Evolutionary conservation across 2,113 vertebrate species (phyloP), one percentile per base, ranked within the genome.

Genomic region (Dicrurus megarhynchus): DNA sequence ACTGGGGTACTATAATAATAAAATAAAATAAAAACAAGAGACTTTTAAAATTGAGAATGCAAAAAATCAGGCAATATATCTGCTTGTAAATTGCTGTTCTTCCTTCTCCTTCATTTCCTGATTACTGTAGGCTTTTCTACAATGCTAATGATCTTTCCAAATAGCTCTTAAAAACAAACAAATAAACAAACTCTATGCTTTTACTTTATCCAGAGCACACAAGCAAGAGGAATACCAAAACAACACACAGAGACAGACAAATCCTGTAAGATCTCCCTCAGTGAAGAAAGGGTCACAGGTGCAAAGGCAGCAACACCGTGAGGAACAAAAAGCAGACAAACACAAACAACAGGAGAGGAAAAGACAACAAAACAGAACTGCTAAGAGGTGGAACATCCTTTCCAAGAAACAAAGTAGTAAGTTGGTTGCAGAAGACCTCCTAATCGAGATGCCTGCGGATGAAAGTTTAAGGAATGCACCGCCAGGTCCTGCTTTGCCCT

Each of bases 91-190:
- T 41, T 77, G 8, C 61, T 69, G 28, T 27, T 97, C 50, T 77
- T 93, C 79, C 70, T 90, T 73, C 44, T 76, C 19, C 64, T 92
- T 80, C 42, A 70, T 94, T 97, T 96, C 87, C 89, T 92, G 39
- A 19, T 50, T 87, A 69, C 42, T 70, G 50, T 16, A 81, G 47
- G 30, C 15, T 92, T 95, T 77, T 88, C 49, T 71, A 63, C 42
- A 71, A 32, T 9, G 39, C 7, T 82, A 92, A 95, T 64, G 16
- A 30, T 75, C 19, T 88, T 91, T 52, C 59, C 44, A 92, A 92
- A 68, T 50, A 83, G 35, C 53, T 85, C n/a, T 82, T 87, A 67
- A 64, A 84, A 85, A 35, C 33, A 63, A 79, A 49, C 4, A 92
- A 92, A 84, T 27, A 59, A 77, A 77, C 32, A 3, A 82, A 50